A percentile compares a stretch with the other conserved stretches of the same genome.
Evolutionary conservation across 2,113 vertebrate genomes (phyloP).

Genomic region (Thomomys bottae): DNA sequence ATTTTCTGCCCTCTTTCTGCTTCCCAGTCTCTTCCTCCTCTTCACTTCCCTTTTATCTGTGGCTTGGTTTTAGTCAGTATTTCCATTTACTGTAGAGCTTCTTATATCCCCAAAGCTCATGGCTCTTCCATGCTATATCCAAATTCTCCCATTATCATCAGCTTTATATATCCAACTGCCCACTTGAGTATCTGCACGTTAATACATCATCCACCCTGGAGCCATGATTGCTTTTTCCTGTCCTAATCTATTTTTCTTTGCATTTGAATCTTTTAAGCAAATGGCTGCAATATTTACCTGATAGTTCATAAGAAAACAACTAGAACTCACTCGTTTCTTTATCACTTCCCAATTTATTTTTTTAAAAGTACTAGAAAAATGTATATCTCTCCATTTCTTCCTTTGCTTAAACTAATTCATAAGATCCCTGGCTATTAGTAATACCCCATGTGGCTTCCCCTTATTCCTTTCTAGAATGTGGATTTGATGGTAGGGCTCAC

Average conservation of each 20-base stretch:
- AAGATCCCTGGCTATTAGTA: not conserved
- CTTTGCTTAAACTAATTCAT: slow-evolving; percentile 7
- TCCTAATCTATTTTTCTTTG: not conserved
- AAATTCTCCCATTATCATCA: not conserved
- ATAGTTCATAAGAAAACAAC: not conserved
- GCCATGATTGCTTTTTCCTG: not conserved
- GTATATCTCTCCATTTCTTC: not conserved
- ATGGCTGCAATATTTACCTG: not conserved
- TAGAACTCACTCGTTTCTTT: not conserved
- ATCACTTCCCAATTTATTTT: not conserved
- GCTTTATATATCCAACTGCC: not conserved
- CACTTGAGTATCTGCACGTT: not conserved
- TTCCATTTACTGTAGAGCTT: not conserved
- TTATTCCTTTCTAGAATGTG: not conserved
- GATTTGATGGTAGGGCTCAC: not conserved
- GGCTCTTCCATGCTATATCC: not conserved
- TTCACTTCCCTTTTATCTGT: not conserved
- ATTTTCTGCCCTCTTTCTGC: not conserved
- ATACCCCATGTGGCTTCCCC: not conserved
- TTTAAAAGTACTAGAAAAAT: too few species aligned
- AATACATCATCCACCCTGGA: not conserved
- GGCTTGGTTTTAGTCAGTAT: not conserved
- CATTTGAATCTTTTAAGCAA: slow-evolving; percentile 5
- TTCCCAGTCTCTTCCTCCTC: not conserved
- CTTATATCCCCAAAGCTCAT: not conserved